Base-by-base conservation (phyloP, 2,797 vertebrate genomes). In the Heterohyrax brucei region DNA sequence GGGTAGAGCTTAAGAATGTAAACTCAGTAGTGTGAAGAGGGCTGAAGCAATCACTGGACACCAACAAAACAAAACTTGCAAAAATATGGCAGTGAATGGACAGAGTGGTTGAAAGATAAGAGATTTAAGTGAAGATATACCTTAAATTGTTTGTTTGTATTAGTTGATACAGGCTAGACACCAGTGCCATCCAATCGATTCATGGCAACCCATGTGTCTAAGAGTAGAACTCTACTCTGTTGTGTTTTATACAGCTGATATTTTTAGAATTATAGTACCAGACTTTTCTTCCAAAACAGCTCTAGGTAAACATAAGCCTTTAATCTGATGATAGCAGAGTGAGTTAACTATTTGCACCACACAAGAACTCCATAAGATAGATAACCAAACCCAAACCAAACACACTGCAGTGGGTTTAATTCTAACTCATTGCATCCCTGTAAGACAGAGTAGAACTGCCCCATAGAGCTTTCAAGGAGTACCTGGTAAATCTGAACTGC, bases 131-230 rank as follows among this genome's bases (percentile, higher is more conserved):
- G 68, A 93, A 72, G n/a, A 89, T 88, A 90, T 62, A 1, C 16
- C 81, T 88, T 85, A 59, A 83, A 12, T 82, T 90, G 8, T 14
- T 66, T 82, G 50, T 61, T 80, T 89, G 12, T 91, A 70, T 85
- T 75, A 68, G 72, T 87, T 18, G 19, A 26, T 39, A 30, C 4
- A 73, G 39, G 53, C 16, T 33, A 22, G 18, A 10, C 18, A 39
- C n/a, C 33, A 33, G n/a, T 33, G 18, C 9, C 33, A 39, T 33
- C 16, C 18, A 72, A 33, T 33, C 9, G 1, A 39, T 33, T 72
- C 7, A 72, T 39, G 18, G 33, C 2, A 18, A 22, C n/a, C 16
- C 33, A 72, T 39, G 70, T 9, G 7, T 33, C 7, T 39, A n/a
- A 39, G 18, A 7, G 68, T 39, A 39, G 70, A 72, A 39, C 6